phyloP scores from a whole-genome alignment of 2,797 vertebrate species.

The Podargus strigoides region DNA sequence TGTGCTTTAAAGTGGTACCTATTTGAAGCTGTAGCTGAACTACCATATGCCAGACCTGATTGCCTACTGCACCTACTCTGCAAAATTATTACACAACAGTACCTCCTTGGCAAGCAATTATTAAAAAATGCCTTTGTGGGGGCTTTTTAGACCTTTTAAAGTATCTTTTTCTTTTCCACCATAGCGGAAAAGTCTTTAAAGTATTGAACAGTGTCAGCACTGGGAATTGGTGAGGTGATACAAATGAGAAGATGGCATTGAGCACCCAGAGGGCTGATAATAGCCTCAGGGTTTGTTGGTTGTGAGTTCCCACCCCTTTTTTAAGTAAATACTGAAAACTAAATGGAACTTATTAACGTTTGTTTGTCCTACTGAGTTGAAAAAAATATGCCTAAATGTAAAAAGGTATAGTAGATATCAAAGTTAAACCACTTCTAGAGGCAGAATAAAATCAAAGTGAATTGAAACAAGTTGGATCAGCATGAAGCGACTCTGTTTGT shows the following conservation, averaged over 20 bases:
- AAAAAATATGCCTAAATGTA: neutral
- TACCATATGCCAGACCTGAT: neutral
- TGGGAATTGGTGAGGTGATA: neutral
- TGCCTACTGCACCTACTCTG: neutral
- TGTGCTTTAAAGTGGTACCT: constrained; percentile 1
- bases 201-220: neutral
- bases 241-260: neutral
- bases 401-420: neutral
- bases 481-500: neutral
- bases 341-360: neutral
- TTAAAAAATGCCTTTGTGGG: neutral
- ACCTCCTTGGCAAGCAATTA: neutral
- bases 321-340: constrained; percentile 34
- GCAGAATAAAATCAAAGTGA: neutral
- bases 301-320: neutral
- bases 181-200: neutral
- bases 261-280: neutral
- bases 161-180: neutral
- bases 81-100: neutral
- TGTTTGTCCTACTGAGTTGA: neutral
- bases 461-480: neutral
- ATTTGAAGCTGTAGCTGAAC: neutral
- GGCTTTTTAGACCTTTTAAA: neutral
- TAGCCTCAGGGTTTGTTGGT: neutral
- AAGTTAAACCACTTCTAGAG: constrained; percentile 1